Percentiles rank a stretch among this genome's conserved stretches.
These are phyloP conservation scores for Cryptoprocta ferox DNA, from an alignment of 2,797 vertebrate species.

Conservation along the genomic window DNA sequence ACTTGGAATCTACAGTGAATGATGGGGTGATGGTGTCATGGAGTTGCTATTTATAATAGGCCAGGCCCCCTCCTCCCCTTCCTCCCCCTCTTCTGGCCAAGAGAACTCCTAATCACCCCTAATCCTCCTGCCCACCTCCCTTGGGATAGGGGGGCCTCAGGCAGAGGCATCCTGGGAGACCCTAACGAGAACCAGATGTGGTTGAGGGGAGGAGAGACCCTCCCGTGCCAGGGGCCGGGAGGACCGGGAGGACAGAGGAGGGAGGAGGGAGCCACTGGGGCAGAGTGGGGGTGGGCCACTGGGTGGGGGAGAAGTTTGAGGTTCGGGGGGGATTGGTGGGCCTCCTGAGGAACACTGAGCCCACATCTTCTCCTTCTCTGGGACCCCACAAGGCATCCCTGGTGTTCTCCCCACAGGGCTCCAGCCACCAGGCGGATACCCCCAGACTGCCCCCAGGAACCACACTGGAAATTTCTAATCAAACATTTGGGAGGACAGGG, in stretches of 20 bases:
- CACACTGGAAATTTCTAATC: constrained; percentile 66
- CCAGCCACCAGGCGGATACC: neutral
- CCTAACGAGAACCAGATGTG: constrained; percentile 90
- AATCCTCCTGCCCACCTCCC: constrained; percentile 86
- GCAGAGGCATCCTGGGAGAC: constrained; percentile 83
- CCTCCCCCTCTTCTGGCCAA: constrained; percentile 69
- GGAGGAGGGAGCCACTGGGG: constrained; percentile 56
- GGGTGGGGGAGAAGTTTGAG: constrained; percentile 13
- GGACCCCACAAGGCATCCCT: constrained; percentile 45
- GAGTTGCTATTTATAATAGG: constrained; percentile 87
- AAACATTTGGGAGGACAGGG: constrained; percentile 73
- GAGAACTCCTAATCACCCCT: constrained; percentile 85
- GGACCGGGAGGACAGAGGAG: neutral
- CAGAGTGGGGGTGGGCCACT: constrained; percentile 13
- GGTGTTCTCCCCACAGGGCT: neutral
- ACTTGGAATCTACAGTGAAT: constrained; percentile 77
- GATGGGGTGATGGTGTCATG: constrained; percentile 82
- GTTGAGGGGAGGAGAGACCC: constrained; percentile 72
- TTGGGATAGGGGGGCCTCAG: constrained; percentile 74
- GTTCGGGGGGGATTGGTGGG: neutral
- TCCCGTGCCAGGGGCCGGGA: constrained; percentile 75
- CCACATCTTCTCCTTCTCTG: constrained; percentile 79
- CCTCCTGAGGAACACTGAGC: constrained; percentile 74
- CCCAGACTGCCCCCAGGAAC: constrained; percentile 63
- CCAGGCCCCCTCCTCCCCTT: constrained; percentile 56